Evolutionary conservation across 2,888 invertebrate species (phyloP).

Genomic region (Dolomedes plantarius): DNA sequence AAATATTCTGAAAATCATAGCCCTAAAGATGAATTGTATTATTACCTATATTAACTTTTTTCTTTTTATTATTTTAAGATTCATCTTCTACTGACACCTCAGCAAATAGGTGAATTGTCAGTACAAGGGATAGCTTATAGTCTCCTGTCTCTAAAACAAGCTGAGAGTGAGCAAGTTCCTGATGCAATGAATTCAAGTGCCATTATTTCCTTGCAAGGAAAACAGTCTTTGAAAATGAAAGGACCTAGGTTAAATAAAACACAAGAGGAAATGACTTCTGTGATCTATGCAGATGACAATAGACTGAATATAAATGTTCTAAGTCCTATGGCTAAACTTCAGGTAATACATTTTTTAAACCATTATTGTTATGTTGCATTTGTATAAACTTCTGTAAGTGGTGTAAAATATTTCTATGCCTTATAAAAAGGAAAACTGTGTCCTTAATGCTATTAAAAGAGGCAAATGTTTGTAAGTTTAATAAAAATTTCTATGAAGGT

Average conservation of each 20-base stretch:
- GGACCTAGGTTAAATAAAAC: conserved; percentile 80
- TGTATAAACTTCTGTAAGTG: no score
- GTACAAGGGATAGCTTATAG: conserved; percentile 85
- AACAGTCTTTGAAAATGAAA: conserved; percentile 78
- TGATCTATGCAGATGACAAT: conserved; percentile 81
- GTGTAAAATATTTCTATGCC: no score
- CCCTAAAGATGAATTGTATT: no score
- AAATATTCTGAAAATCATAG: no score
- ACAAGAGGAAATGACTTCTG: conserved; percentile 79
- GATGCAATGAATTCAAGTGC: not conserved
- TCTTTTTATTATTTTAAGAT: conserved; percentile 77
- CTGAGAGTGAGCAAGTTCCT: conserved; percentile 45
- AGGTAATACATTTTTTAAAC: no score
- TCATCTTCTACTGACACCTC: conserved; percentile 84
- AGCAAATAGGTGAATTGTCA: conserved; percentile 84
- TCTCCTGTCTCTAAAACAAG: conserved; percentile 76
- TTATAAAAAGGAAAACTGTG: no score
- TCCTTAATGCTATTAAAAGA: no score
- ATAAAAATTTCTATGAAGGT: no score
- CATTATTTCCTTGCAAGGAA: conserved; percentile 75
- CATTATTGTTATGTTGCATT: conserved; percentile 24
- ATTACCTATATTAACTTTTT: no score
- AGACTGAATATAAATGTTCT: conserved; percentile 86
- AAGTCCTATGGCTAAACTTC: conserved; percentile 87
- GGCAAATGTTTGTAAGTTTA: no score